Evolutionary conservation across 2,113 vertebrate genomes (phyloP), one percentile per base, ranked within the genome.

Genomic region (Phaethon lepturus): DNA sequence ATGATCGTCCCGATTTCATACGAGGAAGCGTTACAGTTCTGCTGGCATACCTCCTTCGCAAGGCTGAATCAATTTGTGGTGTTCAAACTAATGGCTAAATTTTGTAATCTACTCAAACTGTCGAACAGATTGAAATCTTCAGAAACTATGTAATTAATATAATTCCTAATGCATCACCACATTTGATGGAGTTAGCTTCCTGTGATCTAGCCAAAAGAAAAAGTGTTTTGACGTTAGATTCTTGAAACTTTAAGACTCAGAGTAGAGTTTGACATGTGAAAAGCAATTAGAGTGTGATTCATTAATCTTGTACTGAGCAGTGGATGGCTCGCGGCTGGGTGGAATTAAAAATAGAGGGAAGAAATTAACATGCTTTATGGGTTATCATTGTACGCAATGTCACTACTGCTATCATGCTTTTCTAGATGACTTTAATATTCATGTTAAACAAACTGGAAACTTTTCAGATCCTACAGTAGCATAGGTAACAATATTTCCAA

Each of bases 291-390:
- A 88, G 29, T 40, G 45, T 55, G n/a, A 67, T 94, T 96, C 56
- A 95, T 97, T 85, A 94, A 95, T 94, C 50, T 94, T 68, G 79
- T 16, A 44, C 78, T 86, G 42, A 91, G n/a, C 11, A 13, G 89
- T 35, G 49, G 84, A 95, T 3, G 15, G 82, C 88, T 95, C 50
- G 3, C 24, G 33, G 93, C 83, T 94, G 88, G 69, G 24, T 88
- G 60, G 88, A 93, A 96, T 94, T 96, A 96, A 97, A 97, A 97
- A 96, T 89, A 94, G 76, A 90, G 52, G 38, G 81, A 79, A 79
- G n/a, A 90, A 94, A 91, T 88, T 85, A 94, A 66, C 42, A 91
- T 75, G 33, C 75, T 81, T 59, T 88, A 38, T 77, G 52, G 50
- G 38, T 84, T 89, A 78, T 75, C 44, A 19, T 92, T 6, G 7